Evolutionary conservation across 2,888 invertebrate genomes (phyloP).

Genomic region (Drosophila subquinaria): DNA sequence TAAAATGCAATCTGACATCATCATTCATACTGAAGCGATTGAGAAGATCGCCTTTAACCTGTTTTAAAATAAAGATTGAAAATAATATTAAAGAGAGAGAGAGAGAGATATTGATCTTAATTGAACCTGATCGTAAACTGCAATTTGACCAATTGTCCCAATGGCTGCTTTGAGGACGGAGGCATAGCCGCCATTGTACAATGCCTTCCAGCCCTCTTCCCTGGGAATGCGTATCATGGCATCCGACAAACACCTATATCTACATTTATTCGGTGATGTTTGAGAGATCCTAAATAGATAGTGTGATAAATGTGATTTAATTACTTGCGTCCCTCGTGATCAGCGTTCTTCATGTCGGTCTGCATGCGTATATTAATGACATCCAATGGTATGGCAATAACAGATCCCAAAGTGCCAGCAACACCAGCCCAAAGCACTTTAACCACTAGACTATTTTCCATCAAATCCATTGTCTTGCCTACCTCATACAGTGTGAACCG

Average conservation of each 20-base stretch:
- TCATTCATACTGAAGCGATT: constrained; percentile 29
- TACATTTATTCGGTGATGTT: constrained; percentile 4
- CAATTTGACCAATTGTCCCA: constrained; percentile 54
- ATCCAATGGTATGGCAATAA: constrained; percentile 50
- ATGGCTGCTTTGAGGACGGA: constrained; percentile 46
- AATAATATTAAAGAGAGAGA: too few species aligned
- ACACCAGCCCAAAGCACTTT: constrained; percentile 44
- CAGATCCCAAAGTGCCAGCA: constrained; percentile 41
- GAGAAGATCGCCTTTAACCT: constrained; percentile 42
- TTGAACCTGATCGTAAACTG: constrained; percentile 50
- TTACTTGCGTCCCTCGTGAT: constrained; percentile 42
- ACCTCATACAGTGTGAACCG: constrained; percentile 51
- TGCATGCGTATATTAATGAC: constrained; percentile 63
- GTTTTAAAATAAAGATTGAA: not conserved
- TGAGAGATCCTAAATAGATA: not conserved
- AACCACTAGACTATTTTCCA: constrained; percentile 13
- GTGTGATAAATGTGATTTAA: not conserved
- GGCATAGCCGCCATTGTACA: constrained; percentile 47
- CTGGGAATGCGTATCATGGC: constrained; percentile 43
- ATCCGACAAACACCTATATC: constrained; percentile 44
- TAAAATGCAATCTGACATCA: constrained; percentile 37
- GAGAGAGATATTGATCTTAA: not conserved
- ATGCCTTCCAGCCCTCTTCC: constrained; percentile 47
- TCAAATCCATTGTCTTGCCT: constrained; percentile 22
- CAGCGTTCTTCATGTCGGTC: constrained; percentile 47